Evolutionary conservation across 1,140 invertebrate species (phyloP), one percentile per base, ranked within the genome.

Genomic region (Cotesia chilonis): DNA sequence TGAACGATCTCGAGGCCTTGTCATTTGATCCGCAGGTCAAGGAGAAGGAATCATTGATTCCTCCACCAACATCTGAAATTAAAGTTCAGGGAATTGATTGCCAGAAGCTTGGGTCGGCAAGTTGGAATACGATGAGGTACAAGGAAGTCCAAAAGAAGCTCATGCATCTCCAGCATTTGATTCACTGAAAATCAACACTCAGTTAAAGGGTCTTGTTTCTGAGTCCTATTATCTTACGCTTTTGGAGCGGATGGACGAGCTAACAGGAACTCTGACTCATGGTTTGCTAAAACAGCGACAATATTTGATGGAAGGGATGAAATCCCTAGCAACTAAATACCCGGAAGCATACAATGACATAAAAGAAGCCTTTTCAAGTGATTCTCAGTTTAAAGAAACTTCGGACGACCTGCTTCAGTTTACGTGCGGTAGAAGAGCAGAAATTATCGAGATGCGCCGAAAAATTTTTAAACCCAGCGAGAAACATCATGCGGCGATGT

Each of bases 81-180:
- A 76, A 75, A 68, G 20, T 35, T 7, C 63, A 78, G 37, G 75
- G 73, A 12, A 70, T 73, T 3, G 28, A 61, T 1, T 77, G 72
- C 66, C 76, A 77, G 61, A 76, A 66, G 64, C 64, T 77, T 14
- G 71, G 73, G 35, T 72, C 51, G 6, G 41, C 51, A 14, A 17
- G 47, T 14, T 79, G 75, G 74, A 77, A 77, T 35, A 81, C 75
- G 28, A 76, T 81, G 2, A 55, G 71, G n/a, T 79, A 81, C 59
- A 72, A 57, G n/a, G 76, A 81, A 4, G 76, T 76, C 3, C 76
- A 80, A 14, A 77, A 80, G 51, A 77, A 74, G 14, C 67, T 79
- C 76, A 81, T 4, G 78, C 79, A 5, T 67, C 69, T n/a, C 74
- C 75, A 51, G 76, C 73, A 1, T 77, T 77, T 75, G 67, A 72